phyloP scores from a whole-genome alignment of 1,140 invertebrate species.

The Varroa destructor region DNA sequence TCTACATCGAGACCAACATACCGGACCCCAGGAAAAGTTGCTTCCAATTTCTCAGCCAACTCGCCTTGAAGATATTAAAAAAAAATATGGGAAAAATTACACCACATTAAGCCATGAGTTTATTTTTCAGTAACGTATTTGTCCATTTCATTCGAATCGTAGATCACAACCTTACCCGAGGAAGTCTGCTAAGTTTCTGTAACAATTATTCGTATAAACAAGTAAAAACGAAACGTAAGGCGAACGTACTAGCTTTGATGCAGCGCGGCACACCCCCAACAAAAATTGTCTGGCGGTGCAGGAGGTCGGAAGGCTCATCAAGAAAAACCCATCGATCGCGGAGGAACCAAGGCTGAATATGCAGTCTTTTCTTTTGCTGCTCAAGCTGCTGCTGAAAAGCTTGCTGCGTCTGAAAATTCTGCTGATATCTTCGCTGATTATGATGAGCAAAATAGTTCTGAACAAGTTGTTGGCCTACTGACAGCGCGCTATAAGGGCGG shows the following conservation, averaged over 20 bases:
- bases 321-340: slow-evolving; percentile 7
- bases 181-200: no score
- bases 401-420: no score
- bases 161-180: no score
- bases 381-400: no score
- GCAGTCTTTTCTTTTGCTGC: background rate
- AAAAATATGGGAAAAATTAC: background rate
- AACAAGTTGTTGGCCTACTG: no score
- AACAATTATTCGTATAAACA: no score
- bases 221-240: background rate
- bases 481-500: no score
- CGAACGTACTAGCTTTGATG: slow-evolving; percentile 20
- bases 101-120: no score
- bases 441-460: no score
- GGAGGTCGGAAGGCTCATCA: slow-evolving; percentile 19
- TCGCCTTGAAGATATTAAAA: background rate
- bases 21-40: slow-evolving; percentile 13
- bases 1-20: slow-evolving; percentile 25
- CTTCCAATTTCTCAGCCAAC: slow-evolving; percentile 1
- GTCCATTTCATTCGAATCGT: no score
- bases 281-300: slow-evolving; percentile 22
- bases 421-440: no score
- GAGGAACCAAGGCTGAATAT: slow-evolving; percentile 3
- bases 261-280: slow-evolving; percentile 27
- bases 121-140: no score